Evolutionary conservation across 92 coral and sea anemone genomes (phyloP), one percentile per base, ranked within the genome.

Genomic region (Palythoa grandis): DNA sequence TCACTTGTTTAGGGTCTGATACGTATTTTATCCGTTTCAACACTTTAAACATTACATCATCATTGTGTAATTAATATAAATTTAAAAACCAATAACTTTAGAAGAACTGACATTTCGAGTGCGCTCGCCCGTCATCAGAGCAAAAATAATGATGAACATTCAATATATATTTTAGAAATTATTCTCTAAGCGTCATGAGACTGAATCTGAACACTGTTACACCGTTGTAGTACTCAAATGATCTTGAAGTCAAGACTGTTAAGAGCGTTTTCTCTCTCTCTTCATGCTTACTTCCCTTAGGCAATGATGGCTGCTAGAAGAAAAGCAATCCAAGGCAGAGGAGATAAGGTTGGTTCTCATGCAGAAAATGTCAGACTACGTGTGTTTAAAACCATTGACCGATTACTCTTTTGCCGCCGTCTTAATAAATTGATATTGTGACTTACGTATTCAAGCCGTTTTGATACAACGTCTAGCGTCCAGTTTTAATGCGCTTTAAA

Each of bases 271-370:
- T 16, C 2, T 56, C 84, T 83, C 76, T 5, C 84, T 72, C 7
- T 68, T 40, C 8, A 70, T 83, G 10, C 77, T 78, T 14, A 58
- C 79, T 11, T 89, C 79, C 2, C 52, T 60, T 83, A 94, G 90
- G 95, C 92, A 17, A 94, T 94, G 98, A 86, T 94, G 60, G 93
- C 98, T 3, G 92, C 98, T 14, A 90, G 98, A 24, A 87, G 93
- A 78, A 86, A 91, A 14, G 77, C 90, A 52, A 87, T 94, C n/a
- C 92, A 79, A 48, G 95, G 90, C 76, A 79, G 86, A 78, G 61
- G 72, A 82, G 88, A 82, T 63, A 68, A 71, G 89, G 89, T 87
- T 38, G 16, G 79, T 20, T 25, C 20, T 5, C 35, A 56, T 56
- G 61, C 19, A 56, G 61, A 13, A 56, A 29, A 56, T 13, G 11